Evolutionary conservation across 2,113 vertebrate species (phyloP).

Genomic region (Mesembrinibis cayennensis): DNA sequence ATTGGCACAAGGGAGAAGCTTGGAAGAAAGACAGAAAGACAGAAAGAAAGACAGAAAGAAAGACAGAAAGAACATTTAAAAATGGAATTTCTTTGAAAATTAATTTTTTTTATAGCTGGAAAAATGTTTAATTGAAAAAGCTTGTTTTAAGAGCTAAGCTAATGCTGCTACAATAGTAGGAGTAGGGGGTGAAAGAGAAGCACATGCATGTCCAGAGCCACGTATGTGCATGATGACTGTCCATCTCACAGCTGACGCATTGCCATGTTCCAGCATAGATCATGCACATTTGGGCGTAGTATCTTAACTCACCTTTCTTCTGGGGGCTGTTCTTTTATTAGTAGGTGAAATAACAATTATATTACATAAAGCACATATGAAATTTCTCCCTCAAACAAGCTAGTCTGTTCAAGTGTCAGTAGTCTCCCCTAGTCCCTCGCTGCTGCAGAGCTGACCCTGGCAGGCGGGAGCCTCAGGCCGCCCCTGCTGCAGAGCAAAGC

Average conservation of each 20-base stretch:
- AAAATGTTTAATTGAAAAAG: background rate
- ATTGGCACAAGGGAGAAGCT: background rate
- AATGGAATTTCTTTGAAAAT: background rate
- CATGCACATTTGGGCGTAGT: background rate
- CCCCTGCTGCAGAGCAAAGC: rapidly evolving
- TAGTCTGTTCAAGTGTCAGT: background rate
- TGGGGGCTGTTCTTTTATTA: background rate
- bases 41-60: too few species aligned
- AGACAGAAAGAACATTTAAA: background rate
- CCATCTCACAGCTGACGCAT: background rate
- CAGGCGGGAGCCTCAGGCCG: rapidly evolving
- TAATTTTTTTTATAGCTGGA: background rate
- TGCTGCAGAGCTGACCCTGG: background rate
- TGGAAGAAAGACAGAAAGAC: too few species aligned
- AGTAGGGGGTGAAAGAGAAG: background rate
- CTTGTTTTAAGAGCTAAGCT: background rate
- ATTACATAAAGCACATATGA: background rate
- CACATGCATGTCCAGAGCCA: background rate
- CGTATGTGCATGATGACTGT: rapidly evolving
- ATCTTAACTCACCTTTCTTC: background rate
- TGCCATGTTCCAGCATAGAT: background rate
- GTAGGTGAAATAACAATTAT: background rate
- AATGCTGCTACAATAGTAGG: background rate
- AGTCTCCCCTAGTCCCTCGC: rapidly evolving
- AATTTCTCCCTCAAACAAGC: background rate